These are phyloP conservation scores for Triplophysa rosa DNA, from an alignment of 2,113 vertebrate species.

Conservation along the genomic window DNA sequence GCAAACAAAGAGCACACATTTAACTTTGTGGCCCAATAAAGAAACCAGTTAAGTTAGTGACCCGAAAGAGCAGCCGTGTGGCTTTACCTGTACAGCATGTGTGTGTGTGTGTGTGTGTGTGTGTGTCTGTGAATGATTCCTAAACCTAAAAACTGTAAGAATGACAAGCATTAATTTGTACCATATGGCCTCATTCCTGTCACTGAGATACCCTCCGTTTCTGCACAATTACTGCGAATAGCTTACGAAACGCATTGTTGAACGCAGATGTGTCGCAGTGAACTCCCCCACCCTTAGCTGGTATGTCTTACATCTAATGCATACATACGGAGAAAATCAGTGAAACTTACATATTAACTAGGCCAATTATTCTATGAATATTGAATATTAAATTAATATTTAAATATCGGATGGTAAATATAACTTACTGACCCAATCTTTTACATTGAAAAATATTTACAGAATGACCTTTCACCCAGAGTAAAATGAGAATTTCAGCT, in stretches of 20 bases:
- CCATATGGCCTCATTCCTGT: constrained; percentile 21
- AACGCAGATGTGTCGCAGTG: constrained; percentile 35
- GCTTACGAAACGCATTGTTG: constrained; percentile 42
- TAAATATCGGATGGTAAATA: not conserved
- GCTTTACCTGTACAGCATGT: not conserved
- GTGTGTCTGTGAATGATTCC: not conserved
- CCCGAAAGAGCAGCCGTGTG: not conserved
- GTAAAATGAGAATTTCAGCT: no score
- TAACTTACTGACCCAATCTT: not conserved
- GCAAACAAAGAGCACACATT: constrained; percentile 20
- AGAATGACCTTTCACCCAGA: no score
- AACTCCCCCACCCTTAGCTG: constrained; percentile 31
- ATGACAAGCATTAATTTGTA: constrained; percentile 30
- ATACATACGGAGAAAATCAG: not conserved
- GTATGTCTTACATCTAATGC: not conserved
- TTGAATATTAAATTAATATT: no score
- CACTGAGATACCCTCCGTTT: constrained; percentile 5
- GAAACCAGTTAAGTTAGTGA: constrained; percentile 1
- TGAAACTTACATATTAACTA: no score
- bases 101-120: not conserved
- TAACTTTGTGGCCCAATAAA: constrained; percentile 33
- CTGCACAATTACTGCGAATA: constrained; percentile 14
- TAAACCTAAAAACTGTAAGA: not conserved
- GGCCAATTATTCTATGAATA: no score
- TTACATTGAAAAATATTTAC: no score